Conservation (phyloP, 2,113 vertebrate genomes). For the Anseranas semipalmata region DNA sequence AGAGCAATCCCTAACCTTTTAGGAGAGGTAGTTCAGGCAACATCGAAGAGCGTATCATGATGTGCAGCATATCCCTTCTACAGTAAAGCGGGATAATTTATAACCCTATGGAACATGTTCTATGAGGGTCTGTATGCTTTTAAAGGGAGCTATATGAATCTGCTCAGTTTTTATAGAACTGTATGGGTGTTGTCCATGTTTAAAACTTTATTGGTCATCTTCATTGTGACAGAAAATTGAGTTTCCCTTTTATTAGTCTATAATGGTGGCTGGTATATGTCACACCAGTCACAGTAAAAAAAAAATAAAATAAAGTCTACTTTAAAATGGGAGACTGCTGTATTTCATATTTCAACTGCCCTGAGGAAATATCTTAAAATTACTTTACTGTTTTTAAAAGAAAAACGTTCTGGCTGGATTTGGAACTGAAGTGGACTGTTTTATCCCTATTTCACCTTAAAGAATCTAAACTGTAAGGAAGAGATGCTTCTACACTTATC, state of each 20-base stretch:
- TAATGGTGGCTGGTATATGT: slow-evolving; percentile 8
- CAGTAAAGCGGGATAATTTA: not conserved
- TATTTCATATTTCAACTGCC: slow-evolving; percentile 35
- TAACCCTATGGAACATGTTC: not conserved
- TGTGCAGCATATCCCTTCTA: not conserved
- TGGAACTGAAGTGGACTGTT: not conserved
- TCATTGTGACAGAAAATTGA: slow-evolving; percentile 47
- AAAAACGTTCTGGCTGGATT: slow-evolving; percentile 2
- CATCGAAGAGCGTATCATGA: not conserved
- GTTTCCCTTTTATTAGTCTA: slow-evolving; percentile 38
- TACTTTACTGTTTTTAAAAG: slow-evolving; percentile 18
- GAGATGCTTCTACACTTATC: not conserved
- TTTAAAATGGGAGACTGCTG: slow-evolving; percentile 28
- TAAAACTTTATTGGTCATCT: slow-evolving; percentile 29
- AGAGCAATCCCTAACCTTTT: not conserved
- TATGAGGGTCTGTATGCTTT: not conserved
- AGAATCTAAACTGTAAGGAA: not conserved
- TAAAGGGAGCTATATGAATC: slow-evolving; percentile 9
- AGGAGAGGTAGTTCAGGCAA: not conserved
- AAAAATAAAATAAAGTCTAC: not conserved
- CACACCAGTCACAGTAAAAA: not conserved
- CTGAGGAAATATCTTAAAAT: slow-evolving; percentile 32
- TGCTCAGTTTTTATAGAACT: not conserved
- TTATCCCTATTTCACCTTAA: slow-evolving; percentile 2
- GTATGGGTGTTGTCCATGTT: not conserved